A percentile compares a stretch with the other conserved stretches of the same genome.
phyloP scores from a whole-genome alignment of 2,888 invertebrate genomes.

The Augiades crinisus region DNA sequence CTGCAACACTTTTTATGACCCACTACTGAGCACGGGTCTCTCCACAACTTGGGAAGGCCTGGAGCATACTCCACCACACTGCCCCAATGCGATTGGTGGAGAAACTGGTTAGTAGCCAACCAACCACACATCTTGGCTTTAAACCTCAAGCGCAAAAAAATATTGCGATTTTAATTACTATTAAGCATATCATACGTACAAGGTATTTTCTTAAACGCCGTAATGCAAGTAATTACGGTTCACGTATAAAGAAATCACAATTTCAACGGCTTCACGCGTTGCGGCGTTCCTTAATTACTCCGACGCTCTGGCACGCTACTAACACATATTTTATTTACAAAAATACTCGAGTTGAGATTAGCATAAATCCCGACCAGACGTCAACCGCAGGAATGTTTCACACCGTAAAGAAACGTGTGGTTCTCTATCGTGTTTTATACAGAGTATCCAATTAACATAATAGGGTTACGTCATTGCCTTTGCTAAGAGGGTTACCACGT shows the following conservation, averaged over 20 bases:
- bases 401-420: background rate
- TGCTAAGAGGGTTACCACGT: no score
- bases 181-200: no score
- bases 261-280: constrained; percentile 1
- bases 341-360: background rate
- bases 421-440: constrained; percentile 16
- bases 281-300: constrained; percentile 7
- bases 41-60: no score
- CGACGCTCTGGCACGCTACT: background rate
- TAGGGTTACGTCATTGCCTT: background rate
- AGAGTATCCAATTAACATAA: background rate
- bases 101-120: no score
- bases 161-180: no score
- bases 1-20: no score
- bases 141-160: no score
- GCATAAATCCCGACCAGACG: background rate
- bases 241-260: constrained; percentile 2
- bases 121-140: no score
- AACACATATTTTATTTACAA: constrained; percentile 5
- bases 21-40: no score
- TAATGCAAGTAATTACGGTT: constrained; percentile 1
- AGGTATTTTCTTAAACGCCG: background rate
- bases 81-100: no score
- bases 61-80: no score
- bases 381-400: background rate